Percentiles rank a stretch among this genome's conserved stretches.
These are phyloP conservation scores for Callimorpha dominula DNA, from an alignment of 2,888 invertebrate species.

Conservation along the genomic window DNA sequence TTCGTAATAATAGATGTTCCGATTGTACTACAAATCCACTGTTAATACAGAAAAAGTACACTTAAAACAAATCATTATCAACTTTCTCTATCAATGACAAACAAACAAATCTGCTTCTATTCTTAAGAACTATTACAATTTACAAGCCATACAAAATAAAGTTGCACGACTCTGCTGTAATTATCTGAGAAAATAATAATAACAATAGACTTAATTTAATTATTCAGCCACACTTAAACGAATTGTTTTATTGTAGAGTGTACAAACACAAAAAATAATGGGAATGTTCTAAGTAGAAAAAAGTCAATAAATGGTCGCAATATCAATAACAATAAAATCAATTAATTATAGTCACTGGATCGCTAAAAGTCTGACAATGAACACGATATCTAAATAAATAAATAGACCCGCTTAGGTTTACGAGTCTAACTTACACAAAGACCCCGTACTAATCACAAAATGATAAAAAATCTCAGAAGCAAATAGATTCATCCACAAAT, in stretches of 20 bases:
- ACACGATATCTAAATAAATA: neutral
- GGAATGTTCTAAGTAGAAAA: too few species aligned
- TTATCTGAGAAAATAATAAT: too few species aligned
- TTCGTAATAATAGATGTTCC: neutral
- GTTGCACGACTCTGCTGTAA: neutral
- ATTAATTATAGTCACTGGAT: neutral
- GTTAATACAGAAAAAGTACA: neutral
- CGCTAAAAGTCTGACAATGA: slow-evolving; percentile 1
- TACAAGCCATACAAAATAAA: neutral
- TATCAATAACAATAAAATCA: neutral
- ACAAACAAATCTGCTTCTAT: neutral
- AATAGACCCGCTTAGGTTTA: slow-evolving; percentile 8
- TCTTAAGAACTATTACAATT: neutral
- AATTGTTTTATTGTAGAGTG: too few species aligned
- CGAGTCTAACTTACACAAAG: slow-evolving; percentile 22
- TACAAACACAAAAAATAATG: too few species aligned
- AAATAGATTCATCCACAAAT: slow-evolving; percentile 38
- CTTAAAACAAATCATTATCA: neutral
- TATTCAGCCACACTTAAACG: too few species aligned
- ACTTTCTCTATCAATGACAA: neutral
- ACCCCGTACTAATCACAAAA: slow-evolving; percentile 29
- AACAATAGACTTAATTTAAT: neutral
- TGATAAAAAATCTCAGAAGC: slow-evolving; percentile 24
- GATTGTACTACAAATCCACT: neutral
- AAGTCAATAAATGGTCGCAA: too few species aligned